Evolutionary conservation across 2,797 vertebrate species (phyloP).

Genomic region (Cynopterus sphinx): DNA sequence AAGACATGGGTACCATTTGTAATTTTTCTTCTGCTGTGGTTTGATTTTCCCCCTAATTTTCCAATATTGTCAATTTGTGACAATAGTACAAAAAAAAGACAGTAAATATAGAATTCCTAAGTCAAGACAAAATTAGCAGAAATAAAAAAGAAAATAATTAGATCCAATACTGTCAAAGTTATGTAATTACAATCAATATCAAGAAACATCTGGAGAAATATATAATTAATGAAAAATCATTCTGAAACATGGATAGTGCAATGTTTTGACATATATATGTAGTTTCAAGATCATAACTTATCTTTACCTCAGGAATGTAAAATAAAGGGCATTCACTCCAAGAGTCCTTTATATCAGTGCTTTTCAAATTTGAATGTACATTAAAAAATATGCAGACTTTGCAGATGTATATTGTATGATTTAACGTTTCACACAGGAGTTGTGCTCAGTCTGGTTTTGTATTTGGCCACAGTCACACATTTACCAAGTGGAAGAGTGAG

Average conservation of each 20-base stretch:
- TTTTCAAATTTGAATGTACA: background rate
- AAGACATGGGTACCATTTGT: background rate
- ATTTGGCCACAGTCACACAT: background rate
- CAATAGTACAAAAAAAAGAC: background rate
- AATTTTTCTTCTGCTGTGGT: background rate
- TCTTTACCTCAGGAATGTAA: background rate
- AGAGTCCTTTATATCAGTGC: background rate
- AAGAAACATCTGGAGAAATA: background rate
- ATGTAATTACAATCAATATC: background rate
- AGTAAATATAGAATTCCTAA: background rate
- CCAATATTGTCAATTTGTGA: background rate
- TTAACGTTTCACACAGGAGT: background rate
- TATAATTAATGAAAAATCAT: background rate
- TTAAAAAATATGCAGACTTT: background rate
- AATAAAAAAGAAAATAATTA: background rate
- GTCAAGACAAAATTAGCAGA: background rate
- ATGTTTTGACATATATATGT: background rate
- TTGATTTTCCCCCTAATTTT: background rate
- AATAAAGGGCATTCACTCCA: background rate
- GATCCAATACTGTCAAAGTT: background rate
- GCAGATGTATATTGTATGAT: too few relatives aligned
- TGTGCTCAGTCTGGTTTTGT: background rate
- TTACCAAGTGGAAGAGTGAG: background rate
- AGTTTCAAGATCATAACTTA: background rate
- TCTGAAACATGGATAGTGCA: background rate